Evolutionary conservation across 1,140 invertebrate species (phyloP).

Genomic region (Apis mellifera): Amel_HAv3.1 CM009932.2:12560501-12561000

Average conservation of each 20-base stretch:
- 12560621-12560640: neutral
- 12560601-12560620: slow-evolving; percentile 28
- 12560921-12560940: neutral
- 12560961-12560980: slow-evolving; percentile 30
- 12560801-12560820: neutral
- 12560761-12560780: neutral
- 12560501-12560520: neutral
- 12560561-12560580: slow-evolving; percentile 16
- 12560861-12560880: neutral
- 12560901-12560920: neutral
- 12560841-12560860: neutral
- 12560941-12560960: slow-evolving; percentile 30
- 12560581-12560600: neutral
- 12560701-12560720: neutral
- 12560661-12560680: no score
- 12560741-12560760: neutral
- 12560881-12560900: no score
- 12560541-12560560: slow-evolving; percentile 3
- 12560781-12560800: no score
- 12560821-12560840: neutral
- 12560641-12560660: neutral
- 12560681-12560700: neutral
- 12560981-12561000: neutral
- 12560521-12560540: slow-evolving; percentile 45
- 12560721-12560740: no score